These are phyloP conservation scores for Plectrocnemia conspersa DNA, from an alignment of 1,140 invertebrate species.

Conservation along the genomic window DNA sequence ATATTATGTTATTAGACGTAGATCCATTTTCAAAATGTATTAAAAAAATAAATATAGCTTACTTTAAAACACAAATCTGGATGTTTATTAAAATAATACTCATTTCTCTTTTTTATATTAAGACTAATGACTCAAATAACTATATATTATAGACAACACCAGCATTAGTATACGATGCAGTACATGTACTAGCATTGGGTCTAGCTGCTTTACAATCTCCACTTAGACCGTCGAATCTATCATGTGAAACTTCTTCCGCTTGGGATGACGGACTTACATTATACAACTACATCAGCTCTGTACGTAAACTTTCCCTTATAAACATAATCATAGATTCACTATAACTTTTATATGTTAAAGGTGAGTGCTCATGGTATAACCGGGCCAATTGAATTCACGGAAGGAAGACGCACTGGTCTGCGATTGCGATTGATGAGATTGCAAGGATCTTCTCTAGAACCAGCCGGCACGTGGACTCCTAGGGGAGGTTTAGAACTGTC, in stretches of 20 bases:
- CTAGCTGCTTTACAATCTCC: constrained; percentile 68
- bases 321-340: too few relatives aligned
- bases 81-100: too few relatives aligned
- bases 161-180: constrained; percentile 87
- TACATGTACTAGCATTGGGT: constrained; percentile 79
- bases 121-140: too few relatives aligned
- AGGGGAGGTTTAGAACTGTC: constrained; percentile 72
- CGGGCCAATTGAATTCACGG: constrained; percentile 80
- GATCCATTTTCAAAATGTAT: too few relatives aligned
- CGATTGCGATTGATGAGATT: constrained; percentile 82
- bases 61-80: too few relatives aligned
- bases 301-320: constrained; percentile 45
- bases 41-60: too few relatives aligned
- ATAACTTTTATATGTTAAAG: constrained; percentile 46
- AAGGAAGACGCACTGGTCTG: constrained; percentile 77
- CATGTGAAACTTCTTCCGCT: constrained; percentile 75
- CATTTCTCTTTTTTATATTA: too few relatives aligned
- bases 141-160: constrained; percentile 85
- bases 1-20: too few relatives aligned
- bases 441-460: constrained; percentile 66
- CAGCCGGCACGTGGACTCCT: constrained; percentile 80
- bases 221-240: constrained; percentile 69
- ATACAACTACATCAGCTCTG: constrained; percentile 87
- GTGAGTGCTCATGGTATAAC: constrained; percentile 77
- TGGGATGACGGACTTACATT: constrained; percentile 84